Base-by-base conservation (phyloP, 2,113 vertebrate species). In the Carlito syrichta region DNA sequence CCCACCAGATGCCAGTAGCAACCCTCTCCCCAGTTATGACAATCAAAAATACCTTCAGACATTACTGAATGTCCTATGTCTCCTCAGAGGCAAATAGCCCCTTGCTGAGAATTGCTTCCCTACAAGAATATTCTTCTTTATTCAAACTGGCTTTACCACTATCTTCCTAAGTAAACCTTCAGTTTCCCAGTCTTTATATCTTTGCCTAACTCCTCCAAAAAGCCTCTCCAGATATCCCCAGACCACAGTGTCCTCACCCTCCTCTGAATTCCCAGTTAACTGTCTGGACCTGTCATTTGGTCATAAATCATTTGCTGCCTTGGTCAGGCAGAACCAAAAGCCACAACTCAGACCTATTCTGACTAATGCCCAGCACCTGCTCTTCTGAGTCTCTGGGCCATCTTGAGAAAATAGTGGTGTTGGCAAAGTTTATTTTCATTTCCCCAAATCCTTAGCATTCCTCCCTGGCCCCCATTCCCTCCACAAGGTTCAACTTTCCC, bases 371-470 rank as follows among this genome's bases (percentile, higher is more conserved):
- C 48, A 50, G 40, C 19, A 84, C 58, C 92, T 84, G 79, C 62
- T 76, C 82, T 66, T 66, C 63, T 3, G 63, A 43, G 43, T 74
- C 58, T 92, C 69, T 2, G 66, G 54, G 30, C 63, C 14, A 68
- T 77, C 25, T 25, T 30, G 62, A 94, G 86, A 95, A 86, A 95
- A 71, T 10, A n/a, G 45, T 10, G 2, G 9, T 76, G 48, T 5
- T 60, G 69, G 89, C 40, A 45, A 90, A 93, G 77, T 91, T 68
- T 78, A 83, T 84, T 92, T 95, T 96, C 78, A 54, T 73, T 38
- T 60, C 66, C 54, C 38, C 14, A 22, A 11, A 30, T 74, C 23
- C 40, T 32, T 20, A 9, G 2, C 7, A 23, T 58, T 22, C 62
- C 52, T 8, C 0, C 8, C 2, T n/a, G n/a, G 2, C 12, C 32